These are phyloP conservation scores for Silurus glanis DNA, from an alignment of 2,113 vertebrate species.

Conservation along the genomic window DNA sequence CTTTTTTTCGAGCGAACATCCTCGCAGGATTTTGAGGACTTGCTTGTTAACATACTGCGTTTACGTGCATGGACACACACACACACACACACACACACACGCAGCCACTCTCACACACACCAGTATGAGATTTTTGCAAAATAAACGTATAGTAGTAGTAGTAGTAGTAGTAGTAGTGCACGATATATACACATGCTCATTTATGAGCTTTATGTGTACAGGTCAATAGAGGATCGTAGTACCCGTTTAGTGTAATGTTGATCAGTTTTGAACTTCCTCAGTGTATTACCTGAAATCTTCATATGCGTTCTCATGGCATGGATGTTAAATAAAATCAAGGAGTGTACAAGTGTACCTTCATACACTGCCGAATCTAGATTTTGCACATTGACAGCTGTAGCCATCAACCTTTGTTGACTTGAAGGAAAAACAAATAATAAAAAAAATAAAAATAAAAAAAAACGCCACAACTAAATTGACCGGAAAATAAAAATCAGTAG, in stretches of 20 bases:
- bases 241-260: conserved; percentile 77
- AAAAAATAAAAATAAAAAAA: conserved; percentile 59
- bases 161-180: conserved; percentile 73
- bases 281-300: conserved; percentile 74
- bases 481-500: conserved; percentile 71
- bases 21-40: conserved; percentile 57
- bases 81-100: conserved; percentile 31
- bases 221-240: conserved; percentile 66
- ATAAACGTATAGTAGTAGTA: conserved; percentile 63
- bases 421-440: conserved; percentile 55
- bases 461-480: conserved; percentile 50
- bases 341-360: conserved; percentile 62
- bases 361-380: conserved; percentile 46
- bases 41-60: conserved; percentile 47
- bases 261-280: conserved; percentile 66
- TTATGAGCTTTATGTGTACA: conserved; percentile 57
- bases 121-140: conserved; percentile 64
- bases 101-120: conserved; percentile 54
- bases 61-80: conserved; percentile 46
- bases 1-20: conserved; percentile 62
- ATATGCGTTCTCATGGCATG: conserved; percentile 57
- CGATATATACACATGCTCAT: conserved; percentile 53
- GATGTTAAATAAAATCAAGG: conserved; percentile 56
- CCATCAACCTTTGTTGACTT: conserved; percentile 58
- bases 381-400: conserved; percentile 52